Base-by-base conservation (phyloP, 2,113 vertebrate genomes). In the Haemorhous mexicanus region DNA sequence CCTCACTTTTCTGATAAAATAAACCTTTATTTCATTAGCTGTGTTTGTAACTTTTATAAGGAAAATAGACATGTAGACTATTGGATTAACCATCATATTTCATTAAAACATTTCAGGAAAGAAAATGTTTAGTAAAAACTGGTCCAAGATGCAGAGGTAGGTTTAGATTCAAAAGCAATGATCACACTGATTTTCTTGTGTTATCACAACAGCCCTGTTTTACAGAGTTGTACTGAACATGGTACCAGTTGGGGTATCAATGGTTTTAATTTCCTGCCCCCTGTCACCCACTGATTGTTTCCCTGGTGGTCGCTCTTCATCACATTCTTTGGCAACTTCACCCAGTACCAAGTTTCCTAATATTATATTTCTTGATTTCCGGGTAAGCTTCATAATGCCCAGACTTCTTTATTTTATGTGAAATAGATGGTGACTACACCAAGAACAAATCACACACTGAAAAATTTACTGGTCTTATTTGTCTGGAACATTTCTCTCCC, bases 231-330 rank as follows among this genome's bases (percentile, higher is more conserved):
- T 52, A 37, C 14, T 58, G 62, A 87, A 11, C 18, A 30, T 11
- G 11, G 33, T 76, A 39, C 37, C 81, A 76, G 39, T 28, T 90
- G 74, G 20, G 19, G 10, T 43, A 53, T 37, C 77, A 61, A 75
- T 80, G 61, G 35, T 55, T 96, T 89, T 92, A 63, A 84, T 84
- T 87, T 93, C 74, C 84, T 93, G 64, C 49, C 35, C 66, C 94
- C 84, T 89, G 2, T 96, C 81, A 85, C 35, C 17, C 62, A 16
- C 47, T 35, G 64, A 81, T 94, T 83, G 55, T 95, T 88, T 86
- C 28, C 79, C 85, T 77, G 46, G 56, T 37, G 37, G 39, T 69
- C 0, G 0, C 33, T 73, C 85, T 78, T 52, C 27, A 49, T 63
- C 53, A 59, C 13, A 53, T 66, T 47, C 32, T 46, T 89, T 88